A percentile compares a stretch with the other conserved stretches of the same genome.
Conservation (phyloP, 2,888 invertebrate genomes). For the Melipona beecheii region DNA sequence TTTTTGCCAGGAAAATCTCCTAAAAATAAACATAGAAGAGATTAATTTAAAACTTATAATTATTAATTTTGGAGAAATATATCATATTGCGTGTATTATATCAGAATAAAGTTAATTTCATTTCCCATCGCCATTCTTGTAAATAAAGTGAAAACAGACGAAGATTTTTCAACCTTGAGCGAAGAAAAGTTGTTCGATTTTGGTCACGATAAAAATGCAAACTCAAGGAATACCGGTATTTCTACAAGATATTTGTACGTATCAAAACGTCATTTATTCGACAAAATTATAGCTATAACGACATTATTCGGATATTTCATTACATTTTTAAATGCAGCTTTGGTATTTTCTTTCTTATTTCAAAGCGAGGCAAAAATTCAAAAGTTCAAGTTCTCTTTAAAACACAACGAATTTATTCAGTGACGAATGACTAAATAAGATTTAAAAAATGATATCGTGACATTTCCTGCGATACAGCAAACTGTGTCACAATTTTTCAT, state of each 20-base stretch:
- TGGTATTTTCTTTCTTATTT: not conserved
- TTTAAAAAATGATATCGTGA: not conserved
- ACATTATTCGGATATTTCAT: too few species aligned
- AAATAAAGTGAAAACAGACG: too few species aligned
- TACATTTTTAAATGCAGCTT: not conserved
- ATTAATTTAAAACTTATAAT: not conserved
- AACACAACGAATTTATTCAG: not conserved
- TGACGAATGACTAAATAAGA: not conserved
- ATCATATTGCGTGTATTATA: too few species aligned
- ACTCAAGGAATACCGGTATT: constrained; percentile 2
- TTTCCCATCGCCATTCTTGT: not conserved
- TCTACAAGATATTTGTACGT: not conserved
- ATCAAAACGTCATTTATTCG: constrained; percentile 20
- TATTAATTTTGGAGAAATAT: too few species aligned
- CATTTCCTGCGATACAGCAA: too few species aligned
- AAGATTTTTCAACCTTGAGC: too few species aligned
- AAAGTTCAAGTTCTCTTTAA: not conserved
- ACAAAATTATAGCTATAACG: too few species aligned
- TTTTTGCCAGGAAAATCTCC: not conserved
- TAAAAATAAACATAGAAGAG: not conserved
- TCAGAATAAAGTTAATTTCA: not conserved
- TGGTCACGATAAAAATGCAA: not conserved
- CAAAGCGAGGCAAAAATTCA: not conserved
- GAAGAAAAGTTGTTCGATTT: not conserved
- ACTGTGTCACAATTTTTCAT: not conserved